A percentile compares a stretch with the other conserved stretches of the same genome.
phyloP scores from a whole-genome alignment of 2,797 vertebrate genomes.

The Hoplostethus atlanticus region DNA sequence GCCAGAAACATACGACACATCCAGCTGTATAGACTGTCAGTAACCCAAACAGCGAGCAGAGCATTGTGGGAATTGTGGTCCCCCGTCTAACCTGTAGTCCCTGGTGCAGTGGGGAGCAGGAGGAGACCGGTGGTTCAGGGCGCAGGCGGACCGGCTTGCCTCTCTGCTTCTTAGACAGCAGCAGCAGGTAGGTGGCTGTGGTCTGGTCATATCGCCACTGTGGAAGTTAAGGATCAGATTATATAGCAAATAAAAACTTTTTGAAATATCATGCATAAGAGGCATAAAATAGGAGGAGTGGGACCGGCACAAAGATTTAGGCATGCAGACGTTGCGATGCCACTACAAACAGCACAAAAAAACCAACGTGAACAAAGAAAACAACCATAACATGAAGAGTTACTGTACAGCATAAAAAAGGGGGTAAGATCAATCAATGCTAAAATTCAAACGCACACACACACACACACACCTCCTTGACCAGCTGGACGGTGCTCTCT shows the following conservation, averaged over 20 bases:
- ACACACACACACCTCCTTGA: slow-evolving; percentile 84
- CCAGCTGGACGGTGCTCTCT: slow-evolving; percentile 83
- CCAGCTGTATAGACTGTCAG: not conserved
- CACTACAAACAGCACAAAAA: not conserved
- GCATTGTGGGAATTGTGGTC: slow-evolving; percentile 29
- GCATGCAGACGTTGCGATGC: not conserved
- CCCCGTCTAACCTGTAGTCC: slow-evolving; percentile 79
- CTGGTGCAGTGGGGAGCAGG: slow-evolving; percentile 62
- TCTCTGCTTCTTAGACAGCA: slow-evolving; percentile 90
- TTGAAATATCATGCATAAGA: not conserved
- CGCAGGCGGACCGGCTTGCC: slow-evolving; percentile 87
- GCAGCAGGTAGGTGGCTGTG: slow-evolving; percentile 92
- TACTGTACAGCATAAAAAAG: too few relatives aligned
- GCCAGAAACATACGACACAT: slow-evolving; percentile 6
- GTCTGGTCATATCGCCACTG: slow-evolving; percentile 95
- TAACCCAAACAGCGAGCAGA: slow-evolving; percentile 15
- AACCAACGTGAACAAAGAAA: not conserved
- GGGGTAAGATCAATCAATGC: not conserved
- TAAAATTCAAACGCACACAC: slow-evolving; percentile 53
- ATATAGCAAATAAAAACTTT: slow-evolving; percentile 6
- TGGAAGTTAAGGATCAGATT: slow-evolving; percentile 20
- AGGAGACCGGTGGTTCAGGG: slow-evolving; percentile 36
- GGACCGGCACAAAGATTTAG: not conserved
- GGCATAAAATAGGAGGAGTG: not conserved
- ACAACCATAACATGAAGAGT: too few relatives aligned